These are phyloP conservation scores for Drosophila neonasuta DNA, from an alignment of 2,888 invertebrate genomes.

Conservation along the genomic window DNA sequence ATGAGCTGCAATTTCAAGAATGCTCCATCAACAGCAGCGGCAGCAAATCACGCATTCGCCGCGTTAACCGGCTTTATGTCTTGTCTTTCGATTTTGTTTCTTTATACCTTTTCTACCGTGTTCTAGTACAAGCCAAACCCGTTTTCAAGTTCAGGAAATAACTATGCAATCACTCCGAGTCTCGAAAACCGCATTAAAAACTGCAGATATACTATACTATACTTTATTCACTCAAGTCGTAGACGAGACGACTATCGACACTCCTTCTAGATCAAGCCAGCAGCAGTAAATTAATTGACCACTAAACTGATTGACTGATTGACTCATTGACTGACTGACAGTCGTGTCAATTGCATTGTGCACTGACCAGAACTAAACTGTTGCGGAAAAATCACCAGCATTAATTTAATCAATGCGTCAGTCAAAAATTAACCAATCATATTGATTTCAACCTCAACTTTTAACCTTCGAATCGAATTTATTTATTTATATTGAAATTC, in stretches of 20 bases:
- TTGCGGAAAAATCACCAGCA: conserved; percentile 16
- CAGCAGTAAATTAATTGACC: conserved; percentile 42
- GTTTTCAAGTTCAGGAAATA: conserved; percentile 76
- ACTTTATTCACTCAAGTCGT: not conserved
- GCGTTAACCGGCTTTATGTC: conserved; percentile 40
- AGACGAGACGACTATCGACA: conserved; percentile 12
- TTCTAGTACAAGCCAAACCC: conserved; percentile 55
- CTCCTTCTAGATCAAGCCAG: conserved; percentile 55
- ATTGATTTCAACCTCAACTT: conserved; percentile 1
- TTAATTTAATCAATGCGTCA: conserved; percentile 1
- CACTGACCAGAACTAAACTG: conserved; percentile 2
- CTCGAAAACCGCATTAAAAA: conserved; percentile 12
- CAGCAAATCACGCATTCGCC: conserved; percentile 59
- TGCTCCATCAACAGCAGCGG: conserved; percentile 33
- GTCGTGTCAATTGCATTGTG: conserved; percentile 7
- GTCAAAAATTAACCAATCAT: conserved; percentile 2
- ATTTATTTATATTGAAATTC: conserved; percentile 13
- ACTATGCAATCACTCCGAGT: conserved; percentile 39
- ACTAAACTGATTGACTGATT: not conserved
- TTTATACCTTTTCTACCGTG: conserved; percentile 19
- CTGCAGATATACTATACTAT: conserved; percentile 12
- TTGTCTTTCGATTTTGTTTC: conserved; percentile 3
- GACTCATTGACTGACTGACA: conserved; percentile 6
- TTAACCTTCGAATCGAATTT: conserved; percentile 17
- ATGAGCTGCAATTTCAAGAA: conserved; percentile 65